These are phyloP conservation scores for Epiblema foenella DNA, from an alignment of 2,888 invertebrate genomes.

Conservation along the genomic window DNA sequence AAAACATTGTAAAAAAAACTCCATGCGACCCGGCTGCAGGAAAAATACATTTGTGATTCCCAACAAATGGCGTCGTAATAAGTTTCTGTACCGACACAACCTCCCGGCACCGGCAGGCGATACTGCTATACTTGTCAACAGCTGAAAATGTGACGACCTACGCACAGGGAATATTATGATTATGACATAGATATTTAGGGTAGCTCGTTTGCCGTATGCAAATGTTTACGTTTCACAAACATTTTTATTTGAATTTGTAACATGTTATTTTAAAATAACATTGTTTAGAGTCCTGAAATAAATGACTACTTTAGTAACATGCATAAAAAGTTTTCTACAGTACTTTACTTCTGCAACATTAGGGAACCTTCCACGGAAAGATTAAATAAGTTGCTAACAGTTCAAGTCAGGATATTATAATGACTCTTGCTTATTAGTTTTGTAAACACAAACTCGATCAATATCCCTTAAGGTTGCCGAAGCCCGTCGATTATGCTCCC, in stretches of 20 bases:
- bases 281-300: neutral
- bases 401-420: neutral
- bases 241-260: slow-evolving; percentile 29
- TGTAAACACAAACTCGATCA: neutral
- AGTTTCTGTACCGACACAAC: slow-evolving; percentile 39
- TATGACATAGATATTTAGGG: slow-evolving; percentile 33
- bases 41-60: slow-evolving; percentile 49
- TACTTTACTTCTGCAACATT: neutral
- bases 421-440: neutral
- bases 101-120: slow-evolving; percentile 19
- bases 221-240: slow-evolving; percentile 30
- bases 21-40: slow-evolving; percentile 56
- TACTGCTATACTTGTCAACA: slow-evolving; percentile 42
- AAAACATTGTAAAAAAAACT: slow-evolving; percentile 70
- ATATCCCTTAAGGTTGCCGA: slow-evolving; percentile 5
- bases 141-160: slow-evolving; percentile 32
- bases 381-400: neutral
- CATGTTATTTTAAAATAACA: neutral
- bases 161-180: slow-evolving; percentile 23
- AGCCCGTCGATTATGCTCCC: slow-evolving; percentile 2
- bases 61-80: slow-evolving; percentile 47
- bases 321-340: neutral
- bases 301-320: neutral
- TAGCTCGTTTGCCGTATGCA: slow-evolving; percentile 25
- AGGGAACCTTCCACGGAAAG: neutral